A percentile compares a stretch with the other conserved stretches of the same genome.
Conservation (phyloP, 1,140 invertebrate species). For the Lepidurus apus region DNA sequence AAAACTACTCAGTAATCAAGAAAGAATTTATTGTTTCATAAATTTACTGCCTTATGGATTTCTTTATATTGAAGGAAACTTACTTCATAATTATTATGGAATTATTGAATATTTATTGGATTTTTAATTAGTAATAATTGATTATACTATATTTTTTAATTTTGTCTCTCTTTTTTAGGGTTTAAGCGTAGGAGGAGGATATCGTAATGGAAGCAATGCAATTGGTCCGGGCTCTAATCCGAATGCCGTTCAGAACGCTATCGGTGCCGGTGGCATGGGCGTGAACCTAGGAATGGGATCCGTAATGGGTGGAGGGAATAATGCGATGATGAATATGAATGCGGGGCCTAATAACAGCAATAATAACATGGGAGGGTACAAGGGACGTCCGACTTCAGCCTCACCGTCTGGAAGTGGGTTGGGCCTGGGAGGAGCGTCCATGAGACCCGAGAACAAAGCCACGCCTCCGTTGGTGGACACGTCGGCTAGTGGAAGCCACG, state of each 20-base stretch:
- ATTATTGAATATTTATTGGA: too few relatives aligned
- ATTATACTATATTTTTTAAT: too few relatives aligned
- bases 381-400: background rate
- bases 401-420: background rate
- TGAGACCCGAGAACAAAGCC: background rate
- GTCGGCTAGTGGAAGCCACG: background rate
- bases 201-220: background rate
- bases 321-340: background rate
- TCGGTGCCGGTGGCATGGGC: background rate
- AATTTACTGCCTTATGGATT: too few relatives aligned
- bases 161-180: too few relatives aligned
- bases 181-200: background rate
- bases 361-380: background rate
- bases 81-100: too few relatives aligned
- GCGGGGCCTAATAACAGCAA: background rate
- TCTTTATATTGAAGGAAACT: too few relatives aligned
- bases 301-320: background rate
- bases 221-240: background rate
- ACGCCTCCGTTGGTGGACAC: background rate
- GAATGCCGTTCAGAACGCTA: background rate
- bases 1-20: too few relatives aligned
- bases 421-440: background rate
- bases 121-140: background rate
- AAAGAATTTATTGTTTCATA: too few relatives aligned
- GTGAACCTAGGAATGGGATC: background rate